Base-by-base conservation (phyloP, 2,888 invertebrate genomes). In the Malthinus seriepunctatus region DNA sequence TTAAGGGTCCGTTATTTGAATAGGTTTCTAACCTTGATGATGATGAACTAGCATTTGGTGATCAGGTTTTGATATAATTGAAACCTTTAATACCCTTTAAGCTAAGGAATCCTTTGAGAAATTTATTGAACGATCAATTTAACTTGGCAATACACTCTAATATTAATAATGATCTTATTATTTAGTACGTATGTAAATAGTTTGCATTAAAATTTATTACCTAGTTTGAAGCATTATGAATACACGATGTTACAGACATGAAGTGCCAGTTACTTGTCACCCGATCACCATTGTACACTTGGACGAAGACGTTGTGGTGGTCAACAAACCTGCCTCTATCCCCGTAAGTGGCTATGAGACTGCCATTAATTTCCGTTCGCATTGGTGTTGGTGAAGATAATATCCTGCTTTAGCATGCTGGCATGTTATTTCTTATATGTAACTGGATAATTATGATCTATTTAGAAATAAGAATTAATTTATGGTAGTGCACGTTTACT, bases 291-390 rank as follows among this genome's bases (percentile, higher is more conserved):
- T 99, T 84, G 90, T 99, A 80, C 92, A 93, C 85, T 93, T 97
- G 88, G 95, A 94, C 85, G 95, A 97, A 83, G 96, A 99, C 86
- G 88, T 98, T 85, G 90, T 99, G 84, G 98, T 99, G 84, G 94
- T 98, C 84, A 95, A 98, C 89, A 98, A 98, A 89, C 97, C 98
- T 81, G 93, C 96, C 83, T 97, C 97, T 83, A 95, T 98, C 86
- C 98, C 97, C 82, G 95, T 97, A 93, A 94, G 93, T 93, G 90
- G 90, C 90, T 86, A 86, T 87, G 87, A 85, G 88, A 88, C 88
- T 81, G 88, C 88, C 88, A 88, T 87, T 69, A 54, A 51, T 54
- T 60, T 60, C 60, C 60, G 44, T 55, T 33, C 38, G 50, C 47
- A 50, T 42, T 50, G 37, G 38, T 50, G 45, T 54, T 35, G 38